phyloP scores from a whole-genome alignment of 2,888 invertebrate species.

The Neria commutata region DNA sequence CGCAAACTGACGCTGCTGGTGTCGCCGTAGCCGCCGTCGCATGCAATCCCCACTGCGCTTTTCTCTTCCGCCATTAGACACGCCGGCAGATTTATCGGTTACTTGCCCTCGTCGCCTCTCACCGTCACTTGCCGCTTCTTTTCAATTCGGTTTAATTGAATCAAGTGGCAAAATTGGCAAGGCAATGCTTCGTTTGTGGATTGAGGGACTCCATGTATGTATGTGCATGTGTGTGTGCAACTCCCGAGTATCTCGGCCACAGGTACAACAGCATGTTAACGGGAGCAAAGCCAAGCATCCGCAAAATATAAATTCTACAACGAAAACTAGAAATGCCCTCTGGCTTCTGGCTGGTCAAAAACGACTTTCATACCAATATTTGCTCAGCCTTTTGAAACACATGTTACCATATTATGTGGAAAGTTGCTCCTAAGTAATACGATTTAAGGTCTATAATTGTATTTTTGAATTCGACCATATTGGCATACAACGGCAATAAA shows the following conservation, averaged over 20 bases:
- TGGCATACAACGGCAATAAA: too few species aligned
- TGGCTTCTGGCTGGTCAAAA: too few species aligned
- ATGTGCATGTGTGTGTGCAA: background rate
- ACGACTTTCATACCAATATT: too few species aligned
- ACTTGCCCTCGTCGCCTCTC: too few species aligned
- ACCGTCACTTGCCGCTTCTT: background rate
- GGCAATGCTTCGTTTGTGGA: background rate
- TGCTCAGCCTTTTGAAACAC: too few species aligned
- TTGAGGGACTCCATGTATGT: too few species aligned
- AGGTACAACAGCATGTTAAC: background rate
- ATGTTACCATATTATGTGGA: too few species aligned
- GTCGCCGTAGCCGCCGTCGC: background rate
- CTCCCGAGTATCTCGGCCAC: background rate
- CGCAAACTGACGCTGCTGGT: too few species aligned
- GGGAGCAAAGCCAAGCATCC: background rate
- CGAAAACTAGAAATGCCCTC: too few species aligned
- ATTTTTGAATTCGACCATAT: too few species aligned
- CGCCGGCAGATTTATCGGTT: background rate
- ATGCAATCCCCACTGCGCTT: background rate
- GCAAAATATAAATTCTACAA: background rate
- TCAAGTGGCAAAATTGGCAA: background rate
- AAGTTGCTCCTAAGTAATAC: too few species aligned
- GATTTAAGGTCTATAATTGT: too few species aligned
- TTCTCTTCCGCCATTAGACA: background rate
- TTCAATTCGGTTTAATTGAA: background rate